Percentiles rank a stretch among this genome's conserved stretches.
These are phyloP conservation scores for Exephanes ischioxanthus DNA, from an alignment of 2,888 invertebrate species.

Conservation along the genomic window DNA sequence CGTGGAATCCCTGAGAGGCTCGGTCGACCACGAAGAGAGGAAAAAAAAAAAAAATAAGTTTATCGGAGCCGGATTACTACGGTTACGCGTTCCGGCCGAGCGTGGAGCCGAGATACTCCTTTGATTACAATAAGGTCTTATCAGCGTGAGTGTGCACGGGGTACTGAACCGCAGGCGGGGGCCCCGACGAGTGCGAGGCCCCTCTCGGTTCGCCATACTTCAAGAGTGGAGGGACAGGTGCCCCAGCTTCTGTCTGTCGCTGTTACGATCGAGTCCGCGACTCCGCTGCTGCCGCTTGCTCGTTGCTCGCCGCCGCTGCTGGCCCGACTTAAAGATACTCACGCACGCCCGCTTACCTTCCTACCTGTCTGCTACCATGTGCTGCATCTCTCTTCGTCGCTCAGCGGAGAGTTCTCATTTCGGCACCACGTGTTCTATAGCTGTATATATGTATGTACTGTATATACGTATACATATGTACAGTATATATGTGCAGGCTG, in stretches of 20 bases:
- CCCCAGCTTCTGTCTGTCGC: conserved; percentile 78
- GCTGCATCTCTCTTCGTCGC: conserved; percentile 17
- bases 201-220: conserved; percentile 75
- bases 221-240: conserved; percentile 78
- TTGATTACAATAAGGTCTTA: conserved; percentile 80
- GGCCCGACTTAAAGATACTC: conserved; percentile 64
- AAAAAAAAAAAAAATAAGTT: conserved; percentile 6
- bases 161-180: conserved; percentile 78
- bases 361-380: conserved; percentile 22
- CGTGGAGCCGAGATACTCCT: conserved; percentile 14
- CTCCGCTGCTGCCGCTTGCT: conserved; percentile 54
- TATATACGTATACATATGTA: neutral
- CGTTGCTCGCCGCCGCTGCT: conserved; percentile 29
- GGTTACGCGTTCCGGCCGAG: conserved; percentile 4
- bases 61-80: neutral
- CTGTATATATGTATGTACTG: conserved; percentile 18
- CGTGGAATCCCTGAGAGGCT: neutral
- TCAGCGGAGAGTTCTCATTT: conserved; percentile 12
- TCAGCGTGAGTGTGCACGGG: conserved; percentile 81
- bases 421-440: conserved; percentile 21
- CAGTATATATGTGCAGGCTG: neutral
- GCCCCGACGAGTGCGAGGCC: conserved; percentile 74
- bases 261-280: conserved; percentile 64
- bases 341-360: conserved; percentile 58
- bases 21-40: neutral